phyloP scores from a whole-genome alignment of 2,888 invertebrate genomes.

The Invenusta paracnida region DNA sequence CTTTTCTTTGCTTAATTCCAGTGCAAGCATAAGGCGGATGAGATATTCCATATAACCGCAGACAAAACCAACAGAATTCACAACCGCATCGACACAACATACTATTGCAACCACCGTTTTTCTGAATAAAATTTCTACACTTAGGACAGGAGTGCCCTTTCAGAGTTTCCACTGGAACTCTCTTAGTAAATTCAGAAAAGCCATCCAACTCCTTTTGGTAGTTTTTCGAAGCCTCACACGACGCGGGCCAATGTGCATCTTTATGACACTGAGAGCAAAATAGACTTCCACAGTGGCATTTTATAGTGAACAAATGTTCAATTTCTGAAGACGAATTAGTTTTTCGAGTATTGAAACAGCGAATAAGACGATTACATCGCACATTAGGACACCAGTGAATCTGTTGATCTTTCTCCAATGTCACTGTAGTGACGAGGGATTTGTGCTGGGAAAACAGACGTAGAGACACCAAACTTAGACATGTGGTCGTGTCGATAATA shows the following conservation, averaged over 20 bases:
- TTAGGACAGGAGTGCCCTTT: not conserved
- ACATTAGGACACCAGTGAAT: not conserved
- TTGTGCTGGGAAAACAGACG: not conserved
- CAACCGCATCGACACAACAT: not conserved
- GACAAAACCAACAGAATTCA: not conserved
- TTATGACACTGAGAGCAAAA: conserved; percentile 19
- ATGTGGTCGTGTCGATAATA: not conserved
- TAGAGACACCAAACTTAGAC: conserved; percentile 11
- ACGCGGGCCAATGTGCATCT: not conserved
- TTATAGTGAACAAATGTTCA: not conserved
- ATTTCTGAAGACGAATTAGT: not conserved
- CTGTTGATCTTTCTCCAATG: not conserved
- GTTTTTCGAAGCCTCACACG: not conserved
- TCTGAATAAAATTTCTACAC: not conserved
- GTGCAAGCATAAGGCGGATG: no score
- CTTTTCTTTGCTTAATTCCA: no score
- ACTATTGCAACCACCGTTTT: not conserved
- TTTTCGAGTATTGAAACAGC: not conserved
- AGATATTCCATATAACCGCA: not conserved
- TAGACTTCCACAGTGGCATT: not conserved
- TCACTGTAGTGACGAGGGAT: not conserved
- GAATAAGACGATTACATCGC: not conserved
- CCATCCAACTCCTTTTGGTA: not conserved
- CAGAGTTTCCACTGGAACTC: not conserved
- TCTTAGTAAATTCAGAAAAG: not conserved